Base-by-base conservation (phyloP, 1,140 invertebrate species). In the Watersipora subatra region DNA sequence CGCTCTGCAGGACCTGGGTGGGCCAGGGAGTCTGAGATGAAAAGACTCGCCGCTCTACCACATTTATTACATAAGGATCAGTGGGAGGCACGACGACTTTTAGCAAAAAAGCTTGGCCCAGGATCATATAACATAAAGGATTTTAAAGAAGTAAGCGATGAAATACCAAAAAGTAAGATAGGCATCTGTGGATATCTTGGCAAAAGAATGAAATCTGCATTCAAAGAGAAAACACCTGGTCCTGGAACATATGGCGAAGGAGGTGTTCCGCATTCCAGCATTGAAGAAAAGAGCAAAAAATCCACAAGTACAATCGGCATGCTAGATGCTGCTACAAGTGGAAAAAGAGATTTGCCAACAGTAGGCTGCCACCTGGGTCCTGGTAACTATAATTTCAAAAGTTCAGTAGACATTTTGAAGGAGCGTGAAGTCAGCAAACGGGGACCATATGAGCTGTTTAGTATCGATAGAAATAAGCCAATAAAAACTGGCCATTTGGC, bases 171-270 rank as follows among this genome's bases (percentile, higher is more conserved):
- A 46, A 77, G 75, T 70, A 69, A 64, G n/a, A 56, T 68, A 15
- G 77, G 77, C 1, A 73, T 78, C 15, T 74, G 75, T 72, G 69
- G 74, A 55, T 73, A 72, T 2, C 63, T 66, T 25, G 74, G 72
- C 58, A 28, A 56, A 1, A 67, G 77, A 63, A 46, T 46, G 34
- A 46, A 46, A 46, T 46, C 34, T 46, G 34, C 34, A 12, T 78
- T 78, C 68, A 72, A 70, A 28, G 71, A 74, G 56, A 28, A 46
- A 22, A 74, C 71, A 24, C 77, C 77, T 28, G 77, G 77, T 7
- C 77, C 77, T 22, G 76, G 77, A n/a, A 76, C 77, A 17, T 78
- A 78, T 69, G 77, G 77, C 29, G 72, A 75, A 24, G 75, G 74
- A 28, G 76, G 76, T n/a, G 63, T 78, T 1, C 77, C 77, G 1